Evolutionary conservation across 2,113 vertebrate genomes (phyloP), one percentile per base, ranked within the genome.

Genomic region (Epinephelus cyanopodus): DNA sequence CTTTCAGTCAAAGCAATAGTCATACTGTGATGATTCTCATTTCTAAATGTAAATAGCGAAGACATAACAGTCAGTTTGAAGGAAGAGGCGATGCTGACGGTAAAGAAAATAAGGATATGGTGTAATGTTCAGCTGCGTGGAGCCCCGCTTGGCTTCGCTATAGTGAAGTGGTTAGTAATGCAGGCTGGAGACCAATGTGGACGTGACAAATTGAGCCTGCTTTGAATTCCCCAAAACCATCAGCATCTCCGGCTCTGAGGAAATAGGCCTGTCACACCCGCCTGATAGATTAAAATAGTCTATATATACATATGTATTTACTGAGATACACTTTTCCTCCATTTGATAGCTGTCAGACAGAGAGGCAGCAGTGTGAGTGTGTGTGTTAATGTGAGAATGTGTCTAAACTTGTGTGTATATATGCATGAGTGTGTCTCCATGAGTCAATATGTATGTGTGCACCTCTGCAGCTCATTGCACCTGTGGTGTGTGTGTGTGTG

Each of bases 211-310:
- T 89, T 67, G 77, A 87, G 71, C 64, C 79, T 77, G 85, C 85
- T 89, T 85, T 81, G 75, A 88, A 88, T 91, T 89, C 79, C 77
- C 64, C 48, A 57, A 68, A 83, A 88, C 72, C 89, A 88, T 91
- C 83, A 88, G 83, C 88, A 87, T 86, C 63, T 68, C 27, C 19
- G 62, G 29, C 78, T 87, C 42, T 0, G 18, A 75, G 88, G 84
- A 90, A 94, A 94, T 92, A 74, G 78, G 74, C 74, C 88, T 92
- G 92, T 94, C 90, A 89, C 65, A 50, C 64, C 57, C 6, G 52
- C 11, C 67, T 93, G 90, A 92, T 85, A 70, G 87, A 94, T 92
- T 87, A 86, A 87, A 91, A 65, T 42, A 65, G 39, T 78, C 77
- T 82, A n/a, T 63, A 71, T 87, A 83, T 71, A 92, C 83, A 91